A percentile compares a stretch with the other conserved stretches of the same genome.
These are phyloP conservation scores for Bathynomus jamesi DNA, from an alignment of 1,140 invertebrate species.

Conservation along the genomic window DNA sequence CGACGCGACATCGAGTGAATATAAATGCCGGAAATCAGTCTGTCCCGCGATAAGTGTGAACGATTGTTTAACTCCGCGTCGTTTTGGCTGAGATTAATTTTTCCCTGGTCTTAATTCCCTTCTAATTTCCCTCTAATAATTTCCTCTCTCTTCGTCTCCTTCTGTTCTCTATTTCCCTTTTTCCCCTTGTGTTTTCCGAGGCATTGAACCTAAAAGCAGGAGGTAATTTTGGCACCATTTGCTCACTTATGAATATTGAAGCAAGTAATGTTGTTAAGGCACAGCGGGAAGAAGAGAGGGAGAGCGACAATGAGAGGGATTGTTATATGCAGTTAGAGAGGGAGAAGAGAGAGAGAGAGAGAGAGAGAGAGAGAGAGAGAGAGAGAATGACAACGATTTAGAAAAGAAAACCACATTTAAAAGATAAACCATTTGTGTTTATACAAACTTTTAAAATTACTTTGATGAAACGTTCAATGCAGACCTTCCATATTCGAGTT, in stretches of 20 bases:
- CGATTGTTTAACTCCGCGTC: no score
- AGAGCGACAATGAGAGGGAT: neutral
- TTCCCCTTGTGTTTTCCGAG: conserved; percentile 22
- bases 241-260: conserved; percentile 37
- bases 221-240: conserved; percentile 35
- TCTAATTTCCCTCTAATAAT: neutral
- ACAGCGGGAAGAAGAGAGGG: neutral
- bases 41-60: no score
- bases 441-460: no score
- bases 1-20: no score
- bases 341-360: neutral
- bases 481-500: no score
- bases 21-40: no score
- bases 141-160: neutral
- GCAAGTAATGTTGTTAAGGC: conserved; percentile 35
- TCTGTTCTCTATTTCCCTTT: neutral
- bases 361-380: neutral
- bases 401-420: no score
- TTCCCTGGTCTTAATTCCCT: no score
- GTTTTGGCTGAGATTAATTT: no score
- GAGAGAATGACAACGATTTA: neutral
- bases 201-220: conserved; percentile 29
- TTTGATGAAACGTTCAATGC: no score
- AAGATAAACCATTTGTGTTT: no score
- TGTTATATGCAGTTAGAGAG: neutral